Evolutionary conservation across 2,113 vertebrate genomes (phyloP).

Genomic region (Verasper variegatus): DNA sequence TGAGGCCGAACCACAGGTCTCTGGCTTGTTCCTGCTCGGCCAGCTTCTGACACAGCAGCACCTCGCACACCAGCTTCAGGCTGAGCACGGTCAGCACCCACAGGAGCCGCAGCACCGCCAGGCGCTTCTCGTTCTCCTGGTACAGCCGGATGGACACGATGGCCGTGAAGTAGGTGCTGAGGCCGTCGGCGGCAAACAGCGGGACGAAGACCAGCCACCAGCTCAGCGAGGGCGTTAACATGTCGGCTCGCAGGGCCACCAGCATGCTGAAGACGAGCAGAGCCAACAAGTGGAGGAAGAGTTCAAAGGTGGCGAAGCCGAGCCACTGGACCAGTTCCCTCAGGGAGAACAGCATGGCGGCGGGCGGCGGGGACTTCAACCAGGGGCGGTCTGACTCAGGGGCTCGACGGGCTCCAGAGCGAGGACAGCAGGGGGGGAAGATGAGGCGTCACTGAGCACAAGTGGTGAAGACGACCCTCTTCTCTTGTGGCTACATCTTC

Average conservation of each 20-base stretch:
- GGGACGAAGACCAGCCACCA: slow-evolving; percentile 98
- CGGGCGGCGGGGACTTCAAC: slow-evolving; percentile 2
- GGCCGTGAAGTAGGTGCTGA: slow-evolving; percentile 97
- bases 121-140: slow-evolving; percentile 96
- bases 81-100: slow-evolving; percentile 98
- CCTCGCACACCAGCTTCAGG: slow-evolving; percentile 98
- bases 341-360: slow-evolving; percentile 92
- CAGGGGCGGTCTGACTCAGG: slow-evolving; percentile 20
- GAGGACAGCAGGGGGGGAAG: background rate
- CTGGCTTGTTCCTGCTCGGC: slow-evolving; percentile 86
- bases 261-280: slow-evolving; percentile 91
- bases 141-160: slow-evolving; percentile 97
- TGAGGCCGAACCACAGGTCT: slow-evolving; percentile 94
- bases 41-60: slow-evolving; percentile 96
- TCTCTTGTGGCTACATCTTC: slow-evolving; percentile 66
- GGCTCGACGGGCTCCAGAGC: slow-evolving; percentile 39
- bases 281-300: slow-evolving; percentile 91
- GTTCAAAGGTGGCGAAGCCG: slow-evolving; percentile 95
- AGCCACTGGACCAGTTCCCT: slow-evolving; percentile 97
- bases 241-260: slow-evolving; percentile 89
- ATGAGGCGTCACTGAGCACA: slow-evolving; percentile 3
- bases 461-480: slow-evolving; percentile 16
- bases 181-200: slow-evolving; percentile 93
- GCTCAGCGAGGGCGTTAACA: slow-evolving; percentile 79
- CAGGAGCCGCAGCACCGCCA: slow-evolving; percentile 94